Conservation (phyloP, 2,888 invertebrate species). For the Limnephilus auricula region DNA sequence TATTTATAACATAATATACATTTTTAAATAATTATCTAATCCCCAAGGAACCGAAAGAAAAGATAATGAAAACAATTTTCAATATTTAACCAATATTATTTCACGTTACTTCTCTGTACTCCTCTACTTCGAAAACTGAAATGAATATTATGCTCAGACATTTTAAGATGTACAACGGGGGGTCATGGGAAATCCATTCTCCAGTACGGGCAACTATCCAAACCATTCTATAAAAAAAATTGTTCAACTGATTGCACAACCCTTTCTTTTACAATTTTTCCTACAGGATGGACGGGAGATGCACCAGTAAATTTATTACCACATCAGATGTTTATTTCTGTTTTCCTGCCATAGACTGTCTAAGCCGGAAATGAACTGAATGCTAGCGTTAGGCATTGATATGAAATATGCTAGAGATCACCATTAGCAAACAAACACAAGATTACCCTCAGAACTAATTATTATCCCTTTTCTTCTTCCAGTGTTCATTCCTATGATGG, state of each 20-base stretch:
- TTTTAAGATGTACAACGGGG: not conserved
- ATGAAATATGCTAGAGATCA: not conserved
- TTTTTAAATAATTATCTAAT: not conserved
- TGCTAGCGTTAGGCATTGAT: not conserved
- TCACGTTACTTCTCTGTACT: not conserved
- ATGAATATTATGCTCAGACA: not conserved
- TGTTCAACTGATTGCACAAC: not conserved
- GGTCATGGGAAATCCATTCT: not conserved
- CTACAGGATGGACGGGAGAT: not conserved
- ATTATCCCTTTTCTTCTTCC: not conserved
- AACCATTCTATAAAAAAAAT: not conserved
- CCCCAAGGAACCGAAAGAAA: not conserved
- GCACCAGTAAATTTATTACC: constrained; percentile 49
- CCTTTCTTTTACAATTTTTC: not conserved
- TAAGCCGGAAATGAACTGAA: constrained; percentile 46
- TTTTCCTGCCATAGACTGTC: constrained; percentile 42
- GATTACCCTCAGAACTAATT: not conserved
- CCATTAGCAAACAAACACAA: not conserved
- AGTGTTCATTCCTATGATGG: not conserved
- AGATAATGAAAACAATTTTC: not conserved
- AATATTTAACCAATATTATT: not conserved
- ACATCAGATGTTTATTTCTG: constrained; percentile 17
- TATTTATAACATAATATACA: no score
- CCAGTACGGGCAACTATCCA: not conserved
- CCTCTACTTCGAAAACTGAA: not conserved